These are phyloP conservation scores for Siphamia tubifer DNA, from an alignment of 2,113 vertebrate species.

Conservation along the genomic window DNA sequence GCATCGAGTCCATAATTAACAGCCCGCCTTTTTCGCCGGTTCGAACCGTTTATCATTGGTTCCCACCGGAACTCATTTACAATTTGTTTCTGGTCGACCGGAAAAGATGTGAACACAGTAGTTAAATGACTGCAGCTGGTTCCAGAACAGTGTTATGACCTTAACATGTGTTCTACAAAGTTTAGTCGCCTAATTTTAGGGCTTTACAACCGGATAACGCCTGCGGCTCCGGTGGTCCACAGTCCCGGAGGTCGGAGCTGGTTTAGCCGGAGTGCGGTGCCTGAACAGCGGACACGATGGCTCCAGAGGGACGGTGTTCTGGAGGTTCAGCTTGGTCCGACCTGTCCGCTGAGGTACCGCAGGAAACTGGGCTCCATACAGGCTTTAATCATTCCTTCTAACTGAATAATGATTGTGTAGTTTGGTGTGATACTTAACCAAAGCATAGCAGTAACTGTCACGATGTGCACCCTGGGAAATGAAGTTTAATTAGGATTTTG, in stretches of 20 bases:
- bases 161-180: constrained; percentile 46
- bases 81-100: constrained; percentile 51
- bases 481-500: no score
- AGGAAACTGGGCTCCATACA: no score
- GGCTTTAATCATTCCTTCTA: no score
- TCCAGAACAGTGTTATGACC: background rate
- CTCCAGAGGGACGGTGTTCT: constrained; percentile 3
- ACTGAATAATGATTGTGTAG: no score
- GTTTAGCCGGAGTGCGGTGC: constrained; percentile 49
- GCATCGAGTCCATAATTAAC: no score
- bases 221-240: background rate
- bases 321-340: background rate
- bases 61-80: no score
- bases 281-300: constrained; percentile 44
- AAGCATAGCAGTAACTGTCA: no score
- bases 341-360: constrained; percentile 1
- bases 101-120: rapidly evolving
- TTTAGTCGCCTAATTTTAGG: constrained; percentile 27
- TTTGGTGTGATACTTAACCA: no score
- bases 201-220: background rate
- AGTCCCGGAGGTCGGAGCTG: background rate
- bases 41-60: no score
- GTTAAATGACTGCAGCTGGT: background rate
- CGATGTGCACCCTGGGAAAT: no score
- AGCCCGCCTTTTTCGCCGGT: no score